Base-by-base conservation (phyloP, 2,888 invertebrate species). In the Torymus texanus region DNA sequence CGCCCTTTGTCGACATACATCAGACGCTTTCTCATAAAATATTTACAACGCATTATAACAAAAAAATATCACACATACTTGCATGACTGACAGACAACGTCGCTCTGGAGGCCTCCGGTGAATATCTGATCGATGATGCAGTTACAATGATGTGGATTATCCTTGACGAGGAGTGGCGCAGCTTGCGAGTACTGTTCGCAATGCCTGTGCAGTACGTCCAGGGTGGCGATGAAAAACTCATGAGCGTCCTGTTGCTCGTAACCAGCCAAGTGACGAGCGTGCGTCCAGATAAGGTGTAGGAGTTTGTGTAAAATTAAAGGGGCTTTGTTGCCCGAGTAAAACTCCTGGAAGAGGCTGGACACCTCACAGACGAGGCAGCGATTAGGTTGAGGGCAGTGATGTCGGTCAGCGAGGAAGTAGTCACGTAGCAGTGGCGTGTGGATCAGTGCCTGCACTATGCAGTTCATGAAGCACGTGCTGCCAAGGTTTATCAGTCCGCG, bases 191-290 rank as follows among this genome's bases (percentile, higher is more conserved):
- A 81, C 55, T 76, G 79, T 77, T 92, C 92, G 88, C 93, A 96
- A 87, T 97, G 96, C 89, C 96, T 93, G 90, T 98, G 98, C 80
- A 99, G 91, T 12, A 98, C 95, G 88, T 98, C 97, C 67, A 99
- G 92, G 0, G 97, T 96, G 56, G 98, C 97, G 83, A 99, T 98
- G 89, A 99, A 97, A 91, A 99, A 99, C 92, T 99, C 99, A 88
- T 99, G 99, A 29, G 99, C 99, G 90, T 99, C 99, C 90, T 99
- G 98, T 89, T 99, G 98, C 89, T 98, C 97, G 89, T 98, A 97
- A 71, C 98, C 97, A 50, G 98, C 97, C 85, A 98, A 93, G 90
- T 98, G 97, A 75, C 95, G 94, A 63, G 97, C 97, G 91, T 98
- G 97, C n/a, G 96, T 97, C 98, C 98, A 99, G 87, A 98, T 97